A percentile compares a stretch with the other conserved stretches of the same genome.
Evolutionary conservation across 2,888 invertebrate species (phyloP).

Genomic region (Marronus borbonicus): DNA sequence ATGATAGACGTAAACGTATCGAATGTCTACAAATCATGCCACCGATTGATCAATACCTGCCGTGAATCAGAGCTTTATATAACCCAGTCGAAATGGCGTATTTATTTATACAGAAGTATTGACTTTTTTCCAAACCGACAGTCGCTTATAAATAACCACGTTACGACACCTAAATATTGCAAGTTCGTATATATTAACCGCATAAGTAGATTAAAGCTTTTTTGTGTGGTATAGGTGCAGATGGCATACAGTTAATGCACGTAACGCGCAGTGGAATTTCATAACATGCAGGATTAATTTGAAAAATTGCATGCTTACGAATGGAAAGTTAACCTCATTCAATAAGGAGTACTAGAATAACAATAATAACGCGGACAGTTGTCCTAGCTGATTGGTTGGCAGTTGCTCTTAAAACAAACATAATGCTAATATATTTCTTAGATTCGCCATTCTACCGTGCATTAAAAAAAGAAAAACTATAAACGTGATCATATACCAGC

Average conservation of each 20-base stretch:
- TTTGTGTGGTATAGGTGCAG: constrained; percentile 2
- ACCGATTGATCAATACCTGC: constrained; percentile 41
- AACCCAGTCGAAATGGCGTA: constrained; percentile 19
- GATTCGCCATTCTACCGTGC: too few relatives aligned
- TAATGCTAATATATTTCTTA: too few relatives aligned
- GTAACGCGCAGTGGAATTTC: neutral
- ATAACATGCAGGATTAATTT: constrained; percentile 12
- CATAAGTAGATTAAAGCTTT: neutral
- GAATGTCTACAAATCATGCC: constrained; percentile 28
- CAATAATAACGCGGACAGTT: neutral
- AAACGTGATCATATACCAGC: too few relatives aligned
- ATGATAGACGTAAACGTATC: constrained; percentile 22
- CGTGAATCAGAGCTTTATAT: constrained; percentile 33
- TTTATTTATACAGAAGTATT: constrained; percentile 25
- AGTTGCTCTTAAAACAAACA: too few relatives aligned
- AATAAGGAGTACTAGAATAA: neutral
- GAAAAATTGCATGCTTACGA: constrained; percentile 13
- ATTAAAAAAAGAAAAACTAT: too few relatives aligned
- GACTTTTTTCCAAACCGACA: constrained; percentile 20
- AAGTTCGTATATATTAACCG: constrained; percentile 12
- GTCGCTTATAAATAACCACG: constrained; percentile 24
- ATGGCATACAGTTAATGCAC: constrained; percentile 4
- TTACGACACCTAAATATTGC: constrained; percentile 13
- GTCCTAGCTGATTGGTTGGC: neutral
- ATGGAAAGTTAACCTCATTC: constrained; percentile 18